phyloP scores from a whole-genome alignment of 2,888 invertebrate genomes.

The Nycteola revayana region DNA sequence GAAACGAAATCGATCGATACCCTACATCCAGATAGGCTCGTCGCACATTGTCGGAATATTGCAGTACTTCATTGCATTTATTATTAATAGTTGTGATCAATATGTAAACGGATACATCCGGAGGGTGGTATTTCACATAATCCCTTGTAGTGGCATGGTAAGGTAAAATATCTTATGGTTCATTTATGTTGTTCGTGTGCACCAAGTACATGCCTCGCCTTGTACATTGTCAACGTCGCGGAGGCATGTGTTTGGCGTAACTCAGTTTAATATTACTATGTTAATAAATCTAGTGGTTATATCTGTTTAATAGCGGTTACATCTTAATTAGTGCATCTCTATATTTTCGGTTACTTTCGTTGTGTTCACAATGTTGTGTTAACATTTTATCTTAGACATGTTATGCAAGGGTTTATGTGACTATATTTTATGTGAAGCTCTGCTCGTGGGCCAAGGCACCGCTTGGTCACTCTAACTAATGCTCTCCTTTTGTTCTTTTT shows the following conservation, averaged over 20 bases:
- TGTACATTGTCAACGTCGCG: conserved; percentile 9
- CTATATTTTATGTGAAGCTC: conserved; percentile 30
- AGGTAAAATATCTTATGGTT: conserved; percentile 46
- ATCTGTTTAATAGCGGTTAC: conserved; percentile 59
- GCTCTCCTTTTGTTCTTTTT: conserved; percentile 63
- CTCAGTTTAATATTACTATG: conserved; percentile 35
- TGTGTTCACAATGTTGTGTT: conserved; percentile 54
- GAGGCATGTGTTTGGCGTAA: conserved; percentile 38
- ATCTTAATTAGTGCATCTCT: conserved; percentile 66
- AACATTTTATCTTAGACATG: conserved; percentile 48
- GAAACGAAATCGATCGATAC: conserved; percentile 22
- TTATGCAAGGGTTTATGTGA: conserved; percentile 48
- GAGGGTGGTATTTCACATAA: conserved; percentile 74
- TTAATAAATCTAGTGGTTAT: conserved; percentile 46
- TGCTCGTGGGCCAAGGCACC: conserved; percentile 2
- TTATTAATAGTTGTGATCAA: conserved; percentile 13
- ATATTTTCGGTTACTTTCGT: conserved; percentile 60
- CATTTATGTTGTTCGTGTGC: conserved; percentile 42
- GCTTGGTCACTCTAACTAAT: conserved; percentile 32
- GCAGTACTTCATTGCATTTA: conserved; percentile 25
- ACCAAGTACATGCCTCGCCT: conserved; percentile 42
- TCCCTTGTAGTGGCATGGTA: conserved; percentile 73
- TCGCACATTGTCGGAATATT: conserved; percentile 25
- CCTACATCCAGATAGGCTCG: conserved; percentile 19
- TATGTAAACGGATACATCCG: conserved; percentile 33